Evolutionary conservation across 2,888 invertebrate species (phyloP), one percentile per base, ranked within the genome.

Genomic region (Volucella inflata): DNA sequence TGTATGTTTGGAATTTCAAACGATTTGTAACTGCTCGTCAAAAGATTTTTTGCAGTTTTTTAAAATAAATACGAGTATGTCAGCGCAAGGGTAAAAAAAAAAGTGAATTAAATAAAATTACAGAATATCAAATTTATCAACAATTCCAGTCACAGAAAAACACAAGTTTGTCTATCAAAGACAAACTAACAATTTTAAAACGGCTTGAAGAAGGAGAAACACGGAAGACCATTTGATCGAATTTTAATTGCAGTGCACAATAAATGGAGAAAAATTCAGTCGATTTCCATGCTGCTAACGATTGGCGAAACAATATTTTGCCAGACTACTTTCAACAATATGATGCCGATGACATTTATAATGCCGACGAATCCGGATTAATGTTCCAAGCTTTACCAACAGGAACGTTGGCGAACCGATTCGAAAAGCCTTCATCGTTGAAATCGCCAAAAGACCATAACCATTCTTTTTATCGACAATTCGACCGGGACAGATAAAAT

Each of bases 401-500:
- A 4, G 65, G 64, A 17, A 48, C 65, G 40, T 65, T 55, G 17
- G 55, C 55, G 12, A 74, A 74, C 8, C 42, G 38, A 36, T 44
- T 2, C 14, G 55, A 74, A 64, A 53, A 74, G 17, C 38, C 55
- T 17, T 76, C 82, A 65, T 51, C 53, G 38, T 77, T 82, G 14
- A 81, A 87, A 48, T 40, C 42, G 16, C 55, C 76, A 55, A 81
- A 87, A 55, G 84, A 84, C 62, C 68, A 40, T 81, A 12, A 87
- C 82, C 10, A 21, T 87, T 9, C 67, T 83, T 40, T 87, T 88
- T 75, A 64, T 87, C 62, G 78, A 51, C 8, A 82, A 87, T 75
- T 81, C 81, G n/a, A 59, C 87, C 40, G 87, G 81, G n/a, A 77
- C 83, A 11, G 81, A 80, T 36, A 87, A 87, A 82, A 81, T 87